Base-by-base conservation (phyloP, 2,113 vertebrate genomes). In the Nicator chloris region DNA sequence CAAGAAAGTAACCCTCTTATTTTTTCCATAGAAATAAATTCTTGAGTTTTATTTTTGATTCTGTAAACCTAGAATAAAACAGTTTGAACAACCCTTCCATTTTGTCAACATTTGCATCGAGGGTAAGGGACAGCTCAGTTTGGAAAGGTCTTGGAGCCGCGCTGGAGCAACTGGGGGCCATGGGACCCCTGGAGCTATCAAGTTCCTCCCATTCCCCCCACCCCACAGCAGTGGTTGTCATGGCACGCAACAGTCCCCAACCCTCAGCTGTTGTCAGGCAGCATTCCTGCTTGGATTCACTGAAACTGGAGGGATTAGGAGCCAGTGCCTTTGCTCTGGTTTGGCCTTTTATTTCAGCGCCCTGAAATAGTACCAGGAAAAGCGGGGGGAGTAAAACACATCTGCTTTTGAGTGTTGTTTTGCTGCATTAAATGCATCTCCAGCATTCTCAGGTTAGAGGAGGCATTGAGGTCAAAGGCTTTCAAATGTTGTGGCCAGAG, bases 61-160 rank as follows among this genome's bases (percentile, higher is more conserved):
- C 26, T 0, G 1, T 73, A 49, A 75, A 56, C 28, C 45, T 77
- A 61, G 22, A 97, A 97, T 97, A 97, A 97, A 97, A 30, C 22
- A 8, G 2, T 47, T 73, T 19, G 33, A 82, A 53, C 70, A 57
- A 35, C n/a, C 30, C 27, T 75, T 85, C 21, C 3, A 28, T 89
- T 92, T 84, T 11, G 4, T 28, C 47, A 37, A 18, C 20, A 31
- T 30, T 71, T 91, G 13, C 15, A 18, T 49, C 39, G 61, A 45
- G 24, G 89, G 3, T 37, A 77, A 61, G 35, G 56, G 33, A 53
- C 31, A 37, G 65, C 19, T 86, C 3, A 1, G 44, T 91, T 84
- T 94, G 69, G 40, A 70, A 81, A 73, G 21, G 35, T 60, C 47
- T 51, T 49, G 56, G 35, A 57, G 40, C 61, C 1, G 0, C 4